Evolutionary conservation across 2,888 invertebrate species (phyloP), one percentile per base, ranked within the genome.

Genomic region (Chorisops tibialis): DNA sequence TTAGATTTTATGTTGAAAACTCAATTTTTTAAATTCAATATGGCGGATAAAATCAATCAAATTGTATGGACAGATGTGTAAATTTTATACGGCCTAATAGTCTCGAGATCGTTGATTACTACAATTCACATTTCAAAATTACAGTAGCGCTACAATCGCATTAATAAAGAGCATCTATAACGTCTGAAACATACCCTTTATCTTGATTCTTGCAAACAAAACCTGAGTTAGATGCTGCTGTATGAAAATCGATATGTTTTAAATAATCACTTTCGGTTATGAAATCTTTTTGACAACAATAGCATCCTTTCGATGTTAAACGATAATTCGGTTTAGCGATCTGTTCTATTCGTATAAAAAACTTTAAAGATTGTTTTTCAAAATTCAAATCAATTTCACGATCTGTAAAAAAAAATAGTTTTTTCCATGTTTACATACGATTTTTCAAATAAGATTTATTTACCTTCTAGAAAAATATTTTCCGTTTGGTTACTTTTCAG

Each of bases 221-320:
- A 58, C 72, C 67, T 62, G 75, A 76, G 61, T 75, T 72, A 0
- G 72, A 70, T 45, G 74, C 74, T 39, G 73, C 72, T n/a, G 72
- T 70, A 67, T 76, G 76, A n/a, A 64, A 67, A 48, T 70, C 69
- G 18, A 76, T 68, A 59, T 76, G 76, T 3, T 74, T 70, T 56
- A 74, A 74, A 35, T 70, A 75, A 30, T 67, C 63, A 6, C 69
- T 68, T 58, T 72, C 71, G 12, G 56, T 67, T 16, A 58, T 47
- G 35, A 75, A 76, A 65, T 75, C 74, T 22, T 62, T 48, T 61
- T 76, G 73, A 30, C 76, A 76, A 47, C 76, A 72, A 37, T 67
- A 72, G 63, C 76, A 76, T 2, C 75, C 72, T 65, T 71, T 64
- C 30, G 66, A 72, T 21, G 65, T 70, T 2, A 73, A 64, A 21